Conservation (phyloP, 2,888 invertebrate genomes). For the Lithophane socia region DNA sequence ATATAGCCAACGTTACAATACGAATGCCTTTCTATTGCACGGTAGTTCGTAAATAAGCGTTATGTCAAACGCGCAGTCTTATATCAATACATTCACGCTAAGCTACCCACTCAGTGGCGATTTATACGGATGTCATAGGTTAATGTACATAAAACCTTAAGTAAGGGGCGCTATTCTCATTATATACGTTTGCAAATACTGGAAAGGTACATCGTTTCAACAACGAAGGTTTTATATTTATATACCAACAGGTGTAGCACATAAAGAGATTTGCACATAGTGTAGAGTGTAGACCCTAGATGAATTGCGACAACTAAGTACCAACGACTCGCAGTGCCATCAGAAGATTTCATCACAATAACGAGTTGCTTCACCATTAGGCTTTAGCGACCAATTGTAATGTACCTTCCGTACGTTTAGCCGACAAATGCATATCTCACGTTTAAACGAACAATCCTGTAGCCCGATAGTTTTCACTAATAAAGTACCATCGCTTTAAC, state of each 20-base stretch:
- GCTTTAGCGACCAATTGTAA: conserved; percentile 53
- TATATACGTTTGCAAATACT: conserved; percentile 51
- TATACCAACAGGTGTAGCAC: conserved; percentile 19
- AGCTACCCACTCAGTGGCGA: conserved; percentile 60
- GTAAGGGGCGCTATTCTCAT: conserved; percentile 50
- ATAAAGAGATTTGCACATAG: conserved; percentile 35
- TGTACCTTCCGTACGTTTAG: conserved; percentile 26
- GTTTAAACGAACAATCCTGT: conserved; percentile 50
- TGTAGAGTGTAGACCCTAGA: conserved; percentile 6
- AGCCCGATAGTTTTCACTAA: conserved; percentile 48
- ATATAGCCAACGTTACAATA: conserved; percentile 75
- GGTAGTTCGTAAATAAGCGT: conserved; percentile 76
- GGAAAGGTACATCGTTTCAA: conserved; percentile 31
- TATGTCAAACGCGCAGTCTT: conserved; percentile 71
- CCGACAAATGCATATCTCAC: conserved; percentile 37
- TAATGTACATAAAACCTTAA: conserved; percentile 59
- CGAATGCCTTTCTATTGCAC: conserved; percentile 75
- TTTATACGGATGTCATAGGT: conserved; percentile 66
- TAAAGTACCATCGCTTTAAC: conserved; percentile 41
- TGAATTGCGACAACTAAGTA: conserved; percentile 47
- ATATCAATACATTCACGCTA: conserved; percentile 67
- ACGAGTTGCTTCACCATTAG: conserved; percentile 37
- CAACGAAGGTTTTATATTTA: conserved; percentile 33
- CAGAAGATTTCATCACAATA: conserved; percentile 55
- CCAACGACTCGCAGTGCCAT: conserved; percentile 21